Percentiles rank a stretch among this genome's conserved stretches.
Evolutionary conservation across 2,113 vertebrate species (phyloP).

Genomic region (Mormyrus lacerda): DNA sequence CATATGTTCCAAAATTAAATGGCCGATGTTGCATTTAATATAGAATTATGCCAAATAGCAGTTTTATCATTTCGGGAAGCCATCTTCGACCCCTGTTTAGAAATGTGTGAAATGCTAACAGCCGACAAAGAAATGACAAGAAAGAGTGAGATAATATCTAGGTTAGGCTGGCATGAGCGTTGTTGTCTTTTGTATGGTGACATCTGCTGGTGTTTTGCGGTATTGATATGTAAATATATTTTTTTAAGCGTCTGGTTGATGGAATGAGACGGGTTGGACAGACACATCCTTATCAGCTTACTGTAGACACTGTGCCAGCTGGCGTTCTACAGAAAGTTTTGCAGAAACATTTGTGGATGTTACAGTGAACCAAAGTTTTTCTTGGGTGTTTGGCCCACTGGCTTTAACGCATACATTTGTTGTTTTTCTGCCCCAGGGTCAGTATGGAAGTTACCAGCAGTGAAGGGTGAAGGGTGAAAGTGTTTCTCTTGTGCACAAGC

Average conservation of each 20-base stretch:
- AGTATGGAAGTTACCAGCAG: constrained; percentile 97
- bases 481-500: constrained; percentile 41
- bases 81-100: constrained; percentile 58
- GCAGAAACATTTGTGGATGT: neutral
- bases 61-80: constrained; percentile 8
- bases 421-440: constrained; percentile 68
- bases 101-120: constrained; percentile 38
- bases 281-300: neutral
- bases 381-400: constrained; percentile 40
- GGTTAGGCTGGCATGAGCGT: neutral
- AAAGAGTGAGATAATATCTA: neutral
- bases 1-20: neutral
- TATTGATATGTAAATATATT: neutral
- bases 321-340: neutral
- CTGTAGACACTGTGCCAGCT: neutral
- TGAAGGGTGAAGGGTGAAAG: constrained; percentile 64
- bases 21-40: neutral
- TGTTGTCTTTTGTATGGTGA: neutral
- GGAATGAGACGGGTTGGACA: neutral
- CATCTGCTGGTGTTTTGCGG: neutral
- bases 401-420: constrained; percentile 41
- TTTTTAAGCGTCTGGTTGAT: constrained; percentile 1
- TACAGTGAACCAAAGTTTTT: neutral
- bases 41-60: neutral
- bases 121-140: constrained; percentile 11